These are phyloP conservation scores for Aethes cnicana DNA, from an alignment of 2,888 invertebrate species.

Conservation along the genomic window DNA sequence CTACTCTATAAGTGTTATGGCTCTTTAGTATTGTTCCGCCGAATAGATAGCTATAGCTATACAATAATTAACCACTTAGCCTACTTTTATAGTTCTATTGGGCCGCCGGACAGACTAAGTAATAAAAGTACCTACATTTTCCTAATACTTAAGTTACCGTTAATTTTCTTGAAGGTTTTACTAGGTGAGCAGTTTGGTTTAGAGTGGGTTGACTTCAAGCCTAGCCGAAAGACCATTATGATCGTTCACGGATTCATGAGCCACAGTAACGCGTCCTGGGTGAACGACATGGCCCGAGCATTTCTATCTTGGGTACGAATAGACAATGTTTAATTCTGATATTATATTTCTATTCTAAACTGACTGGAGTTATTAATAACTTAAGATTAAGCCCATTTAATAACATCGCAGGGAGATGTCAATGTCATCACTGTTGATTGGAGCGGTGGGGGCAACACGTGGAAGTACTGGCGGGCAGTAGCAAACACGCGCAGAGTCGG, in stretches of 20 bases:
- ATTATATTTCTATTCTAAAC: too few relatives aligned
- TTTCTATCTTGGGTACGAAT: conserved; percentile 79
- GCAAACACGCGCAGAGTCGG: conserved; percentile 83
- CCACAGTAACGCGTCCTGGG: conserved; percentile 82
- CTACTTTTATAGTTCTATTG: too few relatives aligned
- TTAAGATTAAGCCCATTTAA: too few relatives aligned
- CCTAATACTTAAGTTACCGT: too few relatives aligned
- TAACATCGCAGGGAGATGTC: conserved; percentile 74
- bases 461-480: conserved; percentile 84
- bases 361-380: too few relatives aligned
- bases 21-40: too few relatives aligned
- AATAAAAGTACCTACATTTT: too few relatives aligned
- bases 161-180: conserved; percentile 53
- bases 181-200: conserved; percentile 78
- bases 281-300: conserved; percentile 80
- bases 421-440: conserved; percentile 85
- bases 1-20: too few relatives aligned
- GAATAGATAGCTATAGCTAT: too few relatives aligned
- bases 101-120: too few relatives aligned
- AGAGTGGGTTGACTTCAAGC: conserved; percentile 82
- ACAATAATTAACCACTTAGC: too few relatives aligned
- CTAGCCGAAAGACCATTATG: conserved; percentile 76
- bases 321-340: background rate
- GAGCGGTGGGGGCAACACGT: conserved; percentile 83
- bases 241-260: conserved; percentile 86